Base-by-base conservation (phyloP, 2,113 vertebrate species). In the Pao palembangensis region DNA sequence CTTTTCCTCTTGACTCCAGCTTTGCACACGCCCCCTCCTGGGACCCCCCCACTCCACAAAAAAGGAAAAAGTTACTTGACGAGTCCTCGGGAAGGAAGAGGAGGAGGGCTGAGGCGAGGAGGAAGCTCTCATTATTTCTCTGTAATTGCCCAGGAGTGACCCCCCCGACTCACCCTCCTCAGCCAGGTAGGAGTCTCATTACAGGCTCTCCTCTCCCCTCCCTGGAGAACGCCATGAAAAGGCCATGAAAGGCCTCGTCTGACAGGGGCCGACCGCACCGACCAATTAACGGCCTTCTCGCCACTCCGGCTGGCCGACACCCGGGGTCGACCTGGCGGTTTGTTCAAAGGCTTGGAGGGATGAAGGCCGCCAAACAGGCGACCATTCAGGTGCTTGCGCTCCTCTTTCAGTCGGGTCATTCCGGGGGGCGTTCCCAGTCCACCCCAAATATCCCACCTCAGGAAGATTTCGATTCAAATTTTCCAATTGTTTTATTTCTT, bases 141-240 rank as follows among this genome's bases (percentile, higher is more conserved):
- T 73, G 82, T 89, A 89, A 89, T 88, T 89, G 88, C 83, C 85
- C 87, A 88, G 80, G 75, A 87, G 87, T 87, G 84, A 88, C 88
- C 88, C 88, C 83, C 46, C 82, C 75, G 83, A 75, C 79, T 73
- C 72, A 62, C 79, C 75, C 47, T 17, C 48, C 48, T 3, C n/a
- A 1, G 7, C 48, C 48, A 50, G 70, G 71, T 58, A 80, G 70
- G 71, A 56, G 81, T 78, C 88, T 88, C 88, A 88, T 89, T 89
- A 89, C 76, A 66, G 81, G 73, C 75, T 76, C 81, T 82, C 83
- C 84, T 78, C 80, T 52, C 66, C 50, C 76, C 78, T 85, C 82
- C 86, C 85, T 58, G 58, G 87, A 84, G 82, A 56, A 76, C 73
- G 58, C 64, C 86, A 82, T 87, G 85, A 89, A 87, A 89, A 87